Conservation (phyloP, 2,888 invertebrate species). For the Sarcophaga rosellei region DNA sequence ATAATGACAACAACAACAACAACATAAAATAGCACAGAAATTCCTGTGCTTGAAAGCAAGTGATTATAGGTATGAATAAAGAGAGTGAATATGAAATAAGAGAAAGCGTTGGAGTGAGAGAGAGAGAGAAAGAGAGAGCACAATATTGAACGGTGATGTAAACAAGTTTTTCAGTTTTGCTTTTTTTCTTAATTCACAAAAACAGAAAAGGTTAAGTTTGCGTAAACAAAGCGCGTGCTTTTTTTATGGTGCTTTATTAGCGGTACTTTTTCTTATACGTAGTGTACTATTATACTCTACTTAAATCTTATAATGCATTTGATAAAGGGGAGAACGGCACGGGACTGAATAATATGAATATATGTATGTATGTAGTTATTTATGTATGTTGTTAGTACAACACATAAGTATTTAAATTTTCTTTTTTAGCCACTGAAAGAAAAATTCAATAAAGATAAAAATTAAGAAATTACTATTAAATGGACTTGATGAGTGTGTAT, state of each 20-base stretch:
- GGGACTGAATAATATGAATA: background rate
- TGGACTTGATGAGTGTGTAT: background rate
- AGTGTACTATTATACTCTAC: background rate
- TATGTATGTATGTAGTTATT: conserved; percentile 10
- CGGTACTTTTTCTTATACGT: conserved; percentile 58
- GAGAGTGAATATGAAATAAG: background rate
- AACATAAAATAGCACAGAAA: background rate
- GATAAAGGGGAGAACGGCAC: background rate
- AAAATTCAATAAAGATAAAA: background rate
- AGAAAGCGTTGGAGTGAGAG: background rate
- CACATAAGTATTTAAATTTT: background rate
- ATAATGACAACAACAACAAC: no score
- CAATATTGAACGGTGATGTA: conserved; percentile 50
- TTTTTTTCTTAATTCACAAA: conserved; percentile 18
- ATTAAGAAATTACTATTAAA: background rate
- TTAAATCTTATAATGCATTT: conserved; percentile 1
- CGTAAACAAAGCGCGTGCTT: conserved; percentile 58
- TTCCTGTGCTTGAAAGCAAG: background rate
- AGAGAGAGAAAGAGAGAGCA: conserved; percentile 15
- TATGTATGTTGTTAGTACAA: background rate
- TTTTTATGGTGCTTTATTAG: conserved; percentile 49
- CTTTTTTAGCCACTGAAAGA: no score
- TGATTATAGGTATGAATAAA: no score
- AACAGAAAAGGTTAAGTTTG: conserved; percentile 61
- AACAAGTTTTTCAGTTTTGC: conserved; percentile 60